These are phyloP conservation scores for Protosalanx chinensis DNA, from an alignment of 2,797 vertebrate species.

Conservation along the genomic window DNA sequence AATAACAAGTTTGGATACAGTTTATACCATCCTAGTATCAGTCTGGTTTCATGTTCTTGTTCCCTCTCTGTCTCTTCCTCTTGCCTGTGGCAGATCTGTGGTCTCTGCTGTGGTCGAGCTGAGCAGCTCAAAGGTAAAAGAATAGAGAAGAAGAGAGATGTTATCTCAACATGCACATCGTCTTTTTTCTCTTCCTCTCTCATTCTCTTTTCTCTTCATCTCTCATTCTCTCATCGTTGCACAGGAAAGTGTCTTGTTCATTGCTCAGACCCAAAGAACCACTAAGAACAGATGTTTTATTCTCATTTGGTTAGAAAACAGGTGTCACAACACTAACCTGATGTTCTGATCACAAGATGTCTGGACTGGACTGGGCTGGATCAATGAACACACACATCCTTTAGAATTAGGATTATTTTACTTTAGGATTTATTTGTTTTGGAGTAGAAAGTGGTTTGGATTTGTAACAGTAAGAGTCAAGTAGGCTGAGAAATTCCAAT, in stretches of 20 bases:
- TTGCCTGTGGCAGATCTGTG: slow-evolving; percentile 70
- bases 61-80: slow-evolving; percentile 39
- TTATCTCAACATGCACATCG: slow-evolving; percentile 43
- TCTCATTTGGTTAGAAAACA: slow-evolving; percentile 31
- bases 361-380: neutral
- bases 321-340: slow-evolving; percentile 41
- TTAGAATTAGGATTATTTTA: no score
- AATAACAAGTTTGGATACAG: neutral
- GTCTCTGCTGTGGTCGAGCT: slow-evolving; percentile 68
- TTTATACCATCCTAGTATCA: neutral
- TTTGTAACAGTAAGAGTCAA: no score
- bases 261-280: slow-evolving; percentile 48
- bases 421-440: no score
- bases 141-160: slow-evolving; percentile 52
- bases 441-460: no score
- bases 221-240: slow-evolving; percentile 37
- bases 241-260: slow-evolving; percentile 65
- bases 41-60: neutral
- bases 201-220: slow-evolving; percentile 20
- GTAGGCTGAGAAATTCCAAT: no score
- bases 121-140: slow-evolving; percentile 67
- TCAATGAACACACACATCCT: neutral
- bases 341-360: neutral
- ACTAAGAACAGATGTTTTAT: slow-evolving; percentile 29
- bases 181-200: slow-evolving; percentile 9